Conservation (phyloP, 2,888 invertebrate genomes). For the Ryuthela nishihirai region DNA sequence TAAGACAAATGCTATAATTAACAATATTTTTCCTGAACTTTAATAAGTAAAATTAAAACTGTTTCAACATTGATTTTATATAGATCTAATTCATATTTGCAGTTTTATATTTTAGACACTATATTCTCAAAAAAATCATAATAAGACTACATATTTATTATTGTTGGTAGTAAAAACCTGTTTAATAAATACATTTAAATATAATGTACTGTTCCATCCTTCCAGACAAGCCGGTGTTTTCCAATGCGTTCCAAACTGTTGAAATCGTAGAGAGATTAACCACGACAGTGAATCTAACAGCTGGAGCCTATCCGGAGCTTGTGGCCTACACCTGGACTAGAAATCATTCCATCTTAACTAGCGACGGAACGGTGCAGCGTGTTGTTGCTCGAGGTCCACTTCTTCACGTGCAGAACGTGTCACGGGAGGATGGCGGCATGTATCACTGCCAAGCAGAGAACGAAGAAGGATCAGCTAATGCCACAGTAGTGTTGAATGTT, state of each 20-base stretch:
- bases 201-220: too few relatives aligned
- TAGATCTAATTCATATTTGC: too few relatives aligned
- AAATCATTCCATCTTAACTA: not conserved
- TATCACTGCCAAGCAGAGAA: conserved; percentile 85
- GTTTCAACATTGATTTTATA: too few relatives aligned
- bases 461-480: conserved; percentile 73
- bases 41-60: too few relatives aligned
- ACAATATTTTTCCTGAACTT: too few relatives aligned
- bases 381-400: conserved; percentile 53
- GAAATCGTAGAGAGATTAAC: conserved; percentile 67
- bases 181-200: too few relatives aligned
- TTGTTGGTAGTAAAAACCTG: too few relatives aligned
- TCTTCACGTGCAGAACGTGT: conserved; percentile 75
- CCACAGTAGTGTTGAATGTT: conserved; percentile 77
- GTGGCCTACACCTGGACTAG: conserved; percentile 79
- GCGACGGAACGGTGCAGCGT: not conserved
- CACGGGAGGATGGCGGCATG: conserved; percentile 75
- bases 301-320: conserved; percentile 75
- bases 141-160: too few relatives aligned
- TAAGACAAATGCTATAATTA: too few relatives aligned
- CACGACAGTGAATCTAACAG: conserved; percentile 69
- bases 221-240: conserved; percentile 47
- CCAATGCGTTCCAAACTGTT: conserved; percentile 43
- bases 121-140: too few relatives aligned
- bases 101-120: too few relatives aligned